Evolutionary conservation across 2,113 vertebrate species (phyloP).

Genomic region (Coturnix japonica): DNA sequence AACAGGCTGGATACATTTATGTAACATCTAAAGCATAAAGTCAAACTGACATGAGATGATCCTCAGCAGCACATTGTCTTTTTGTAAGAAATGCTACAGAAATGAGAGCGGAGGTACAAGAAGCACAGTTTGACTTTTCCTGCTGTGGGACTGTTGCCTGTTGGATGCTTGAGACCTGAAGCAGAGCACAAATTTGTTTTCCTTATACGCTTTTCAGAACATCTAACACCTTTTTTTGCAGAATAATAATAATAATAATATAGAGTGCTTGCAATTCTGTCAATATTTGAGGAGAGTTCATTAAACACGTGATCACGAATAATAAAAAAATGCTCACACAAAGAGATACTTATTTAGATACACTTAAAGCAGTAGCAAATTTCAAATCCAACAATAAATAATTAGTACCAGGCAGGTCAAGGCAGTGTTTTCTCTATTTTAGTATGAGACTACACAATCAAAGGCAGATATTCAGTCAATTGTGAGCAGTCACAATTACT

Average conservation of each 20-base stretch:
- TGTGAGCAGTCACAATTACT: background rate
- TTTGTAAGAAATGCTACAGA: background rate
- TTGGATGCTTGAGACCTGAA: background rate
- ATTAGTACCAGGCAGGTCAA: background rate
- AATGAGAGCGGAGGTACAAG: background rate
- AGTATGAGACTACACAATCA: background rate
- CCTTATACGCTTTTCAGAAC: background rate
- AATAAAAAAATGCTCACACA: background rate
- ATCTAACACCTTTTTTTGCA: background rate
- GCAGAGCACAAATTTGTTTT: conserved; percentile 25
- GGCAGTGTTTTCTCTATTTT: background rate
- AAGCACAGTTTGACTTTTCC: background rate
- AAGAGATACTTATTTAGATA: background rate
- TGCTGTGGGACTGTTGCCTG: background rate
- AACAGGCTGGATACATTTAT: background rate
- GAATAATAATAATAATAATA: background rate
- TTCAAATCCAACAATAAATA: background rate
- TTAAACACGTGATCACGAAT: background rate
- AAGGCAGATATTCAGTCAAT: background rate
- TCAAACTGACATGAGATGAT: background rate
- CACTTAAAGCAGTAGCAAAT: background rate
- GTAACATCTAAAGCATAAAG: background rate
- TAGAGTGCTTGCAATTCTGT: background rate
- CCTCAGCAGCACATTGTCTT: background rate
- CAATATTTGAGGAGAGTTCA: background rate